Evolutionary conservation across 1,140 invertebrate genomes (phyloP).

Genomic region (Drosophila fuyamai): DNA sequence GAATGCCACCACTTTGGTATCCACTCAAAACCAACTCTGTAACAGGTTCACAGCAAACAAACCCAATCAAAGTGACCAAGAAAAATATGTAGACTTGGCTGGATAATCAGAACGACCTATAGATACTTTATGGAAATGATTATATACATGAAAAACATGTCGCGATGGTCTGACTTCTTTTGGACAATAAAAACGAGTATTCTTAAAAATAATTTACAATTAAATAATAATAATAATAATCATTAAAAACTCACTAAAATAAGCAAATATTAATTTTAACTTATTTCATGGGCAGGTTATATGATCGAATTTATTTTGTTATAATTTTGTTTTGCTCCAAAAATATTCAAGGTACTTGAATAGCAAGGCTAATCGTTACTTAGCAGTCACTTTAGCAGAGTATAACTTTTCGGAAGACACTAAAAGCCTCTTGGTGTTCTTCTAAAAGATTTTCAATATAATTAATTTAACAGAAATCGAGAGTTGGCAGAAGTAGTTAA

Average conservation of each 20-base stretch:
- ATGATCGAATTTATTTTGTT: too few relatives aligned
- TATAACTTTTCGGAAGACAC: not conserved
- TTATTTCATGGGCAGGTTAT: too few relatives aligned
- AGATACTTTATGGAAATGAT: not conserved
- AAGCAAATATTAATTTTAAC: too few relatives aligned
- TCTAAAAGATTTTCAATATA: not conserved
- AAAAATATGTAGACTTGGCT: not conserved
- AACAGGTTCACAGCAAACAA: constrained; percentile 26
- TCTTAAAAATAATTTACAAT: too few relatives aligned
- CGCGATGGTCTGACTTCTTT: too few relatives aligned
- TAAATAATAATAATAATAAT: too few relatives aligned
- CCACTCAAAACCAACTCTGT: constrained; percentile 4
- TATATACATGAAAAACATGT: not conserved
- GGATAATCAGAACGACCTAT: not conserved
- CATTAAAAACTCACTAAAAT: too few relatives aligned
- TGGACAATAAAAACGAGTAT: too few relatives aligned
- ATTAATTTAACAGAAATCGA: not conserved
- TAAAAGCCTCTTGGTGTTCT: constrained; percentile 6
- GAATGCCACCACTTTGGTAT: constrained; percentile 26
- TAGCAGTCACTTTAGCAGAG: not conserved
- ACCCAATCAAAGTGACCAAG: not conserved
- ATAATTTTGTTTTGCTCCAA: not conserved
- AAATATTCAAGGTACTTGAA: not conserved
- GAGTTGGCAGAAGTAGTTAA: not conserved
- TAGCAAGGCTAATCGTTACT: not conserved